Percentiles rank a stretch among this genome's conserved stretches.
Conservation (phyloP, 2,797 vertebrate species). For the Acipenser ruthenus region DNA sequence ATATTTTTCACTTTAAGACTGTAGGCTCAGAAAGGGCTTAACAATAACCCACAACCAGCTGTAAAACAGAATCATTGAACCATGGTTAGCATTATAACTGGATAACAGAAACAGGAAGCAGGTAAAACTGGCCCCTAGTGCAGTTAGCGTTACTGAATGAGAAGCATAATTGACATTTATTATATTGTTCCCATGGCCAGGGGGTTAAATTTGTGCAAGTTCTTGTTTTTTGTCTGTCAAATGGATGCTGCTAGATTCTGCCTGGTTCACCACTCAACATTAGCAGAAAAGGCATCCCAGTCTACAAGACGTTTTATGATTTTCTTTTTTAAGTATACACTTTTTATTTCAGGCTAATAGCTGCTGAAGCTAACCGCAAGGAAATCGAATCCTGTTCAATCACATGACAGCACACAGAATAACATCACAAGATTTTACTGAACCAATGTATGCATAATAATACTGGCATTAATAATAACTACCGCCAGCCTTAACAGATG, state of each 20-base stretch:
- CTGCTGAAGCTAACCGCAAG: not conserved
- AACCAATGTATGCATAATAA: not conserved
- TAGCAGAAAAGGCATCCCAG: not conserved
- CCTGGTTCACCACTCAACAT: not conserved
- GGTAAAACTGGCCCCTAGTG: too few relatives aligned
- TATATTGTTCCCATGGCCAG: not conserved
- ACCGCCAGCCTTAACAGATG: too few relatives aligned
- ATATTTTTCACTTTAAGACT: too few relatives aligned
- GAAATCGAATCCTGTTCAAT: not conserved
- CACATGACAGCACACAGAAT: not conserved
- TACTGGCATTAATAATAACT: too few relatives aligned
- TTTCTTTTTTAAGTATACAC: not conserved
- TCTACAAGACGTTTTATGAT: conserved; percentile 3
- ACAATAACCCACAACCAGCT: too few relatives aligned
- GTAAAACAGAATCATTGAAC: too few relatives aligned
- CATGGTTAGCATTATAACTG: too few relatives aligned
- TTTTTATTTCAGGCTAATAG: not conserved
- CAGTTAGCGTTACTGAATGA: not conserved
- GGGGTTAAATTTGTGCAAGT: conserved; percentile 5
- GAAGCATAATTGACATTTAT: not conserved
- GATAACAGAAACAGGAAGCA: too few relatives aligned
- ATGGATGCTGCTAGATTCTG: not conserved
- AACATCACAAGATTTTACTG: not conserved
- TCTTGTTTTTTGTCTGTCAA: conserved; percentile 6
- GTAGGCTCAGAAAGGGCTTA: too few relatives aligned